Percentiles rank a stretch among this genome's conserved stretches.
Conservation (phyloP, 2,113 vertebrate species). For the cattle (Bos taurus) region DNA sequence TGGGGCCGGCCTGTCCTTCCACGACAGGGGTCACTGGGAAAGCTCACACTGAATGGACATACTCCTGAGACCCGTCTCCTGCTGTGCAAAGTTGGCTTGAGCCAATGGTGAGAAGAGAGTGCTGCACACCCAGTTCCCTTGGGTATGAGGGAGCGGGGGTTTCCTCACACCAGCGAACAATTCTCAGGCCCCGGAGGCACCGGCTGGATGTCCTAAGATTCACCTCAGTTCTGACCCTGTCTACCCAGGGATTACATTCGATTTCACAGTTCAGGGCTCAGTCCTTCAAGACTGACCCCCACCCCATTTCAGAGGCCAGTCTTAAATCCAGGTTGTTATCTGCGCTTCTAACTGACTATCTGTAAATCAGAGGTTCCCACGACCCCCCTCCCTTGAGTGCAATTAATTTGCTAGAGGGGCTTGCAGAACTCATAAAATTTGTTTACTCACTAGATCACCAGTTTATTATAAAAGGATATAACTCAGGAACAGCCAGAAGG, state of each 20-base stretch:
- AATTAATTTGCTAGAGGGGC: neutral
- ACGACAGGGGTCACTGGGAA: neutral
- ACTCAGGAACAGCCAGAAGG: neutral
- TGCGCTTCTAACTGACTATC: neutral
- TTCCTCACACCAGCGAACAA: neutral
- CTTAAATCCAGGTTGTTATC: neutral
- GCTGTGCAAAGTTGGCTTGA: no score
- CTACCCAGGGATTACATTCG: neutral
- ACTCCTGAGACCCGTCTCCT: neutral
- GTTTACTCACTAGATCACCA: neutral
- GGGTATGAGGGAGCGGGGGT: rapidly evolving
- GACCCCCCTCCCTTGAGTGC: neutral
- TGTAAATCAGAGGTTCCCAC: neutral
- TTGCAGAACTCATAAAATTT: neutral
- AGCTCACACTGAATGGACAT: neutral
- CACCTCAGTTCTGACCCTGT: neutral
- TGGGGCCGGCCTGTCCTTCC: neutral
- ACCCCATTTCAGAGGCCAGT: neutral
- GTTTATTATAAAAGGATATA: neutral
- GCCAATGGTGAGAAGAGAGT: no score
- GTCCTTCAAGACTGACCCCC: neutral
- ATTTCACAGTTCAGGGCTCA: neutral
- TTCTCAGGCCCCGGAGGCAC: neutral
- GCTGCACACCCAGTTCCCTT: neutral
- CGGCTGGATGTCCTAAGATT: neutral